Percentiles rank a stretch among this genome's conserved stretches.
These are phyloP conservation scores for Heliothis peltigera DNA, from an alignment of 2,888 invertebrate genomes.

Conservation along the genomic window DNA sequence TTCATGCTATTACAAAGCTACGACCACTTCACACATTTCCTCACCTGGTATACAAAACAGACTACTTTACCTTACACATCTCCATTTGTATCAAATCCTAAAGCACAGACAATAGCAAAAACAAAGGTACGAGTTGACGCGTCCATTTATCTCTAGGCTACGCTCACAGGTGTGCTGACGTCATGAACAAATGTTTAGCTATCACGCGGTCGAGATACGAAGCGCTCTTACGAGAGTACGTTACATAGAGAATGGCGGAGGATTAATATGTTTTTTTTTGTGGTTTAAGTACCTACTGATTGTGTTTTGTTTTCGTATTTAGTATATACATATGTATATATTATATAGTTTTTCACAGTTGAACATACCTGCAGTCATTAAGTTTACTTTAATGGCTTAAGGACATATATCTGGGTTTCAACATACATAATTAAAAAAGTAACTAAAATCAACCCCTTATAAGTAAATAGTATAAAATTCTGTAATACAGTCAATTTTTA, in stretches of 20 bases:
- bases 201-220: slow-evolving; percentile 57
- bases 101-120: slow-evolving; percentile 46
- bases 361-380: too few relatives aligned
- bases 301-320: slow-evolving; percentile 14
- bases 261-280: slow-evolving; percentile 32
- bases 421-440: too few relatives aligned
- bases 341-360: too few relatives aligned
- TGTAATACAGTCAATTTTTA: too few relatives aligned
- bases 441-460: too few relatives aligned
- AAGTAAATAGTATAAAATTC: too few relatives aligned
- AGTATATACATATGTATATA: too few relatives aligned
- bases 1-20: background rate
- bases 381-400: too few relatives aligned
- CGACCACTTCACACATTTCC: background rate
- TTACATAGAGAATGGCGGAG: slow-evolving; percentile 16
- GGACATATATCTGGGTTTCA: too few relatives aligned
- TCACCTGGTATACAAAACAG: background rate
- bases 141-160: slow-evolving; percentile 59
- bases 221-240: slow-evolving; percentile 22
- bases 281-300: slow-evolving; percentile 13
- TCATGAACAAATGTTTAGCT: slow-evolving; percentile 61
- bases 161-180: slow-evolving; percentile 60
- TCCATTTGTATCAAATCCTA: slow-evolving; percentile 21
- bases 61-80: background rate
- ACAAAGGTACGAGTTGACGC: slow-evolving; percentile 42